Evolutionary conservation across 2,888 invertebrate genomes (phyloP), one percentile per base, ranked within the genome.

Genomic region (Alentia gelatinosa): DNA sequence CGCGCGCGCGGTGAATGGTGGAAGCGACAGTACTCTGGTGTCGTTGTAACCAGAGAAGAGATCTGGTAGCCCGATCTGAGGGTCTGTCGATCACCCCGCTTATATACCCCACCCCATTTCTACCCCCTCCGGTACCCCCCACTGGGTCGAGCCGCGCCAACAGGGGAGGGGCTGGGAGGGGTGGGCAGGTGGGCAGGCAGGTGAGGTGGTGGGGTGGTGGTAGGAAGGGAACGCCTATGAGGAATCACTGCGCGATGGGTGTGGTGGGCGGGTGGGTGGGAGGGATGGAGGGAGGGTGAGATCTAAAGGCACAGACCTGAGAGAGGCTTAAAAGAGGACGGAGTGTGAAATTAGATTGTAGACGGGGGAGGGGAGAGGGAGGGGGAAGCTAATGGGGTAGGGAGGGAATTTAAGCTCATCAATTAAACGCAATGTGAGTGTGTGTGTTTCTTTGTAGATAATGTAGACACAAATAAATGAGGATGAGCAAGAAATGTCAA

Each of bases 381-480:
- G 63, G 83, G 89, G 63, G 74, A 83, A 75, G 33, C 39, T 90
- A 47, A 75, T 42, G 89, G 89, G 89, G 89, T 35, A 91, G 92
- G 56, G 68, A 88, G 23, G n/a, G n/a, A n/a, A n/a, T n/a, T n/a
- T n/a, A n/a, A n/a, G n/a, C n/a, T n/a, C n/a, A n/a, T n/a, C n/a
- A n/a, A n/a, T n/a, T n/a, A n/a, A n/a, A n/a, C n/a, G n/a, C n/a
- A n/a, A n/a, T n/a, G n/a, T n/a, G n/a, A n/a, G n/a, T n/a, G n/a
- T n/a, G n/a, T n/a, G n/a, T n/a, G n/a, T n/a, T n/a, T n/a, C n/a
- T n/a, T n/a, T n/a, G n/a, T n/a, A n/a, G n/a, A n/a, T n/a, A n/a
- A n/a, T n/a, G n/a, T n/a, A n/a, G n/a, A n/a, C n/a, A n/a, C n/a
- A n/a, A n/a, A n/a, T n/a, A n/a, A n/a, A n/a, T n/a, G n/a, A n/a